Conservation (phyloP, 2,797 vertebrate species). For the Acrossocheilus fasciatus region DNA sequence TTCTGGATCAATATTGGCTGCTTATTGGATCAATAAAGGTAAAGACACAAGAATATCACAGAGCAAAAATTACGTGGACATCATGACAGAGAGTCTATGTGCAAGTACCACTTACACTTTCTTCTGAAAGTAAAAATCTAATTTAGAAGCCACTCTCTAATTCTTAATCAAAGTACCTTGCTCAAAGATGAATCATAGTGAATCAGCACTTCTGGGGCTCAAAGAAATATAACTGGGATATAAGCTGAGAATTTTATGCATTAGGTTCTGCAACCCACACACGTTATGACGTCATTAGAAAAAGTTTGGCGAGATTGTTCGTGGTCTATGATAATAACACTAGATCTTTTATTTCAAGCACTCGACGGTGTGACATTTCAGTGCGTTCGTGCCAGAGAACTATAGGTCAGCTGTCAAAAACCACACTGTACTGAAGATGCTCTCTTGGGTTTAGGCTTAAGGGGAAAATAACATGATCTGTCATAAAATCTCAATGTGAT, state of each 20-base stretch:
- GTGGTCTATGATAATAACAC: not conserved
- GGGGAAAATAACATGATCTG: not conserved
- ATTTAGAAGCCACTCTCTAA: not conserved
- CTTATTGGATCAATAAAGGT: not conserved
- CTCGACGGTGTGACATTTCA: conserved; percentile 9
- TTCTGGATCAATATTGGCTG: not conserved
- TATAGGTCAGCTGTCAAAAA: conserved; percentile 35
- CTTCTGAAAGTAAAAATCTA: not conserved
- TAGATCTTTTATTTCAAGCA: not conserved
- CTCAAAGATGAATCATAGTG: not conserved
- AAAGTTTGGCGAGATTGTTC: not conserved
- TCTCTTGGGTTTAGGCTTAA: not conserved
- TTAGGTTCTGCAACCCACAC: not conserved
- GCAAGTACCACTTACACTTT: not conserved
- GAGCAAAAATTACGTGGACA: not conserved
- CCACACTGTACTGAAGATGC: not conserved
- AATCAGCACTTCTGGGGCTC: not conserved
- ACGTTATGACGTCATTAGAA: not conserved
- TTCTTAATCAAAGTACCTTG: not conserved
- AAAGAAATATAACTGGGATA: not conserved
- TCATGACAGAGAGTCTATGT: not conserved
- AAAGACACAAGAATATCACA: not conserved
- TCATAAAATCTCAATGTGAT: conserved; percentile 29
- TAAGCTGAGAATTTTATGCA: not conserved
- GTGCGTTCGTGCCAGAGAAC: not conserved